Evolutionary conservation across 2,797 vertebrate genomes (phyloP).

Genomic region (Babyrousa celebensis): DNA sequence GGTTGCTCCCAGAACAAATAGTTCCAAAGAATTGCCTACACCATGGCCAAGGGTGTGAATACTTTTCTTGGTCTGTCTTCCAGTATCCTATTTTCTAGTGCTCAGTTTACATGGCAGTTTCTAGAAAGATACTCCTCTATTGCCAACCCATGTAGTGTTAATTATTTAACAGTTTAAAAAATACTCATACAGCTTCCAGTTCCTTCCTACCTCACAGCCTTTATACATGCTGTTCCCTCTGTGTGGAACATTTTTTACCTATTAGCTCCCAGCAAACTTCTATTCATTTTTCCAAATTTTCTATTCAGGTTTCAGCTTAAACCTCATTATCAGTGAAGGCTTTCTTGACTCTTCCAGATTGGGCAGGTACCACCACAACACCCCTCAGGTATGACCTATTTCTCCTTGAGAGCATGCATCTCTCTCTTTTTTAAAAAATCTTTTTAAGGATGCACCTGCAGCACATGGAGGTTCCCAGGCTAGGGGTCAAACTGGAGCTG

Average conservation of each 20-base stretch:
- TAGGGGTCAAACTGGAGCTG: too few relatives aligned
- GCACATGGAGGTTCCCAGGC: too few relatives aligned
- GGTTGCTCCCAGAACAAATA: not conserved
- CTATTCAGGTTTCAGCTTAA: slow-evolving; percentile 8
- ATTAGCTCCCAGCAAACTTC: not conserved
- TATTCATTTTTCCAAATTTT: not conserved
- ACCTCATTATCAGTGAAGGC: not conserved
- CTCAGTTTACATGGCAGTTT: not conserved
- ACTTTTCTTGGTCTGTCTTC: not conserved
- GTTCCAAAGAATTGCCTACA: not conserved
- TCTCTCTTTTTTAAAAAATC: not conserved
- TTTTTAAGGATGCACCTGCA: too few relatives aligned
- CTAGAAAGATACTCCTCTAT: not conserved
- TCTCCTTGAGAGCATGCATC: not conserved
- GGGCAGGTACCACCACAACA: too few relatives aligned
- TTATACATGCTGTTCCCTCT: not conserved
- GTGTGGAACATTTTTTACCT: not conserved
- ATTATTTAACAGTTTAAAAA: slow-evolving; percentile 17
- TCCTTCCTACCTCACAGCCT: not conserved
- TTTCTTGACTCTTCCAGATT: not conserved
- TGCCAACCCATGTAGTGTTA: not conserved
- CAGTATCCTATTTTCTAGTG: slow-evolving; percentile 9
- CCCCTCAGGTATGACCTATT: not conserved
- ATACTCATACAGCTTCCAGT: not conserved
- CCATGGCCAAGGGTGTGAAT: not conserved